Percentiles rank a stretch among this genome's conserved stretches.
phyloP scores from a whole-genome alignment of 2,113 vertebrate species.

The Thinocorus orbignyianus region DNA sequence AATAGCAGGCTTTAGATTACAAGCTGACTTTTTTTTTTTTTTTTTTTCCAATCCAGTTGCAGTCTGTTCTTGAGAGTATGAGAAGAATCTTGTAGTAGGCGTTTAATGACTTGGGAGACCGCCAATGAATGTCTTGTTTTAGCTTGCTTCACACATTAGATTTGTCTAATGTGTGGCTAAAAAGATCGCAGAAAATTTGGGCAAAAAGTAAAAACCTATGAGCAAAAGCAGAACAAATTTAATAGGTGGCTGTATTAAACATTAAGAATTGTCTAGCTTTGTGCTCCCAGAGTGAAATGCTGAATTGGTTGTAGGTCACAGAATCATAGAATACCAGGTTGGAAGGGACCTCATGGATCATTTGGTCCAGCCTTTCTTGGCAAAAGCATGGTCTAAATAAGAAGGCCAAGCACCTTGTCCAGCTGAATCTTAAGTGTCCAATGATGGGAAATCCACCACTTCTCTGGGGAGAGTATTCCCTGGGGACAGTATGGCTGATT shows the following conservation, averaged over 20 bases:
- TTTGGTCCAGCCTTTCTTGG: not conserved
- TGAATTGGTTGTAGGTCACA: not conserved
- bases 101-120: conserved; percentile 46
- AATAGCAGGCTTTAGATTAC: not conserved
- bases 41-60: not conserved
- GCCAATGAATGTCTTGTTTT: conserved; percentile 51
- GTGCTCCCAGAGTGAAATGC: not conserved
- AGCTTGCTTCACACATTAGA: conserved; percentile 42
- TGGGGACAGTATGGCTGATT: not conserved
- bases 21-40: not conserved
- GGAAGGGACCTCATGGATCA: not conserved
- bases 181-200: not conserved
- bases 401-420: not conserved
- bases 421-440: not conserved
- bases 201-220: conserved; percentile 11
- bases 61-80: conserved; percentile 39
- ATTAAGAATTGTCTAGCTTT: not conserved
- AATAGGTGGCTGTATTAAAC: not conserved
- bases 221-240: not conserved
- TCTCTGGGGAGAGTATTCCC: not conserved
- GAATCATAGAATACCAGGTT: not conserved
- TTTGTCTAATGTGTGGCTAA: not conserved
- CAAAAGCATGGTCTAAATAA: not conserved
- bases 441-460: not conserved
- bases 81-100: conserved; percentile 55